Conservation (phyloP, 1,140 invertebrate species). For the Hylyphantes graminicola region DNA sequence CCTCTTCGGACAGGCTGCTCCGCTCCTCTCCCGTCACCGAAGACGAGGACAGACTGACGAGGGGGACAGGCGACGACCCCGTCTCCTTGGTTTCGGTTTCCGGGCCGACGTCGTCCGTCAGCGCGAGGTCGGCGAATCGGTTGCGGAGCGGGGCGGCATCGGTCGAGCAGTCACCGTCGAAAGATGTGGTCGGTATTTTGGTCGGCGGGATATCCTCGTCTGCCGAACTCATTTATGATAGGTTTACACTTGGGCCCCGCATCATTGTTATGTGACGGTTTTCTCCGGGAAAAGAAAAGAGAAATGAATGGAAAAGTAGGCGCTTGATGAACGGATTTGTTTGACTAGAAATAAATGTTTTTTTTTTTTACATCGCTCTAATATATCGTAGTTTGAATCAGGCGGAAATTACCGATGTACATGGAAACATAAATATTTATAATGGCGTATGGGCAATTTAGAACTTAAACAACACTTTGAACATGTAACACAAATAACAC, state of each 20-base stretch:
- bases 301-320: background rate
- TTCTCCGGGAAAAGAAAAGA: background rate
- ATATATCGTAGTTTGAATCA: constrained; percentile 9
- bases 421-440: background rate
- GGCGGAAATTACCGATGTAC: background rate
- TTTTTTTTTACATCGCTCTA: background rate
- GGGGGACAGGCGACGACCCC: constrained; percentile 24
- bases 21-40: constrained; percentile 15
- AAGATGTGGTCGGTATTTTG: background rate
- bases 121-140: background rate
- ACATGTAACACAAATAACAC: background rate
- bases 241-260: background rate
- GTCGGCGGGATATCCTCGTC: background rate
- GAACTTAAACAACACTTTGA: background rate
- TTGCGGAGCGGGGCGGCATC: constrained; percentile 9
- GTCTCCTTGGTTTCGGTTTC: constrained; percentile 14
- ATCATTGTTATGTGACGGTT: background rate
- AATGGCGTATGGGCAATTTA: background rate
- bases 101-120: background rate
- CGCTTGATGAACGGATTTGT: background rate
- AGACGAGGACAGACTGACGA: background rate
- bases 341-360: background rate
- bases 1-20: constrained; percentile 45
- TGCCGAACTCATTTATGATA: constrained; percentile 20
- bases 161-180: background rate